Evolutionary conservation across 2,888 invertebrate species (phyloP).

Genomic region (Cancer borealis): DNA sequence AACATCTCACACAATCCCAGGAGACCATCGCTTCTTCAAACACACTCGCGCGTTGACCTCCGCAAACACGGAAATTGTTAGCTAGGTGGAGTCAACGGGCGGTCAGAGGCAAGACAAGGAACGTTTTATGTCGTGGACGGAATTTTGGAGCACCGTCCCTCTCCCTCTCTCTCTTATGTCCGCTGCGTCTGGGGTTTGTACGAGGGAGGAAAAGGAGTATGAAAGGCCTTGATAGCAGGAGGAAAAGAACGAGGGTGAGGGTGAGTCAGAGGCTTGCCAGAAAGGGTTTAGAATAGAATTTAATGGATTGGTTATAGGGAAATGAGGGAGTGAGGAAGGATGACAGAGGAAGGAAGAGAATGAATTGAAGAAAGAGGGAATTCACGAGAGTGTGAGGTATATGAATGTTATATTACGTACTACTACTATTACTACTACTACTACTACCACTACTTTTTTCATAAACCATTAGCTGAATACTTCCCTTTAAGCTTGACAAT

Average conservation of each 20-base stretch:
- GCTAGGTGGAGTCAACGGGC: background rate
- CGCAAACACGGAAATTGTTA: slow-evolving; percentile 12
- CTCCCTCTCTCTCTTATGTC: background rate
- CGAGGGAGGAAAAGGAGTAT: background rate
- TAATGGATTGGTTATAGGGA: background rate
- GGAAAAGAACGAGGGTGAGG: background rate
- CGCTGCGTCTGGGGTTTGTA: background rate
- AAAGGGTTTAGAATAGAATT: background rate
- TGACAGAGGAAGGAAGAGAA: background rate
- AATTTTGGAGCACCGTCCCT: background rate
- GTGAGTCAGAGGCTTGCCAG: background rate
- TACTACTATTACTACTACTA: background rate
- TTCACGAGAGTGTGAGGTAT: background rate
- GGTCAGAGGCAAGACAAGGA: background rate
- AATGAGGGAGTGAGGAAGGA: background rate
- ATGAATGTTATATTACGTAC: background rate
- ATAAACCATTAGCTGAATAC: background rate
- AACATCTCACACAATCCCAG: background rate
- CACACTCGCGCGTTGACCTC: background rate
- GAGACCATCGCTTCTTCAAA: background rate
- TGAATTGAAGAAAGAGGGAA: background rate
- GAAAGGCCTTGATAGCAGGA: background rate
- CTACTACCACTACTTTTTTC: background rate
- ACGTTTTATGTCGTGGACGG: background rate
- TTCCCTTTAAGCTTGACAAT: too few relatives aligned